Evolutionary conservation across 2,797 vertebrate species (phyloP), one percentile per base, ranked within the genome.

Genomic region (Onychomys torridus): DNA sequence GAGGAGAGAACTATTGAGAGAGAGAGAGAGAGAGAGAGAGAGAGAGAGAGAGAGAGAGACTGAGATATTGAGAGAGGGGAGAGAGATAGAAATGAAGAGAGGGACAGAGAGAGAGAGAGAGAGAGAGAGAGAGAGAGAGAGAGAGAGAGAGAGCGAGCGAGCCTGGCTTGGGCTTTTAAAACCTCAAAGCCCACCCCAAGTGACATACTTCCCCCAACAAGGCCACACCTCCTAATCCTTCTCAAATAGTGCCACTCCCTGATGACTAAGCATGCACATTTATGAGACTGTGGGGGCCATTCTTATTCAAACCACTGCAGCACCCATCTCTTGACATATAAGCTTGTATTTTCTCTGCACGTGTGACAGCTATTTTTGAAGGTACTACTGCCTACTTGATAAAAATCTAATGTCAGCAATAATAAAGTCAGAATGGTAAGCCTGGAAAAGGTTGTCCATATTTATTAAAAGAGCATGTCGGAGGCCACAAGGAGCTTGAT

Each of bases 331-430:
- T 25, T 65, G 57, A 85, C 75, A 82, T 52, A 78, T 8, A 78
- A 90, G 4, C 40, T 29, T 37, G 19, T 57, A 8, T 75, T 76
- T 84, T 90, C 52, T 61, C 37, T 34, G 85, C 11, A 34, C n/a
- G 93, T 0, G 0, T 49, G 61, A 46, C 25, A 92, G 67, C 21
- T 25, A 49, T 65, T 95, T 93, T 89, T 73, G 19, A 92, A 90
- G 29, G 40, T 61, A 67, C 13, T 75, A 25, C 32, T 87, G 40
- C 65, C 77, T 92, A 5, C 73, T 90, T 89, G 40, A 78, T 49
- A 95, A 49, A 92, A 89, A 78, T 79, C 59, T 90, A 78, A 96
- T 78, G 88, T 71, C 9, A 71, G 43, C 12, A 25, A 32, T 87
- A 78, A 71, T 29, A 59, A 89, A 95, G 77, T 59, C 37, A 92